Conservation (phyloP, 2,888 invertebrate species). For the Himalopsyche kuldschensis region DNA sequence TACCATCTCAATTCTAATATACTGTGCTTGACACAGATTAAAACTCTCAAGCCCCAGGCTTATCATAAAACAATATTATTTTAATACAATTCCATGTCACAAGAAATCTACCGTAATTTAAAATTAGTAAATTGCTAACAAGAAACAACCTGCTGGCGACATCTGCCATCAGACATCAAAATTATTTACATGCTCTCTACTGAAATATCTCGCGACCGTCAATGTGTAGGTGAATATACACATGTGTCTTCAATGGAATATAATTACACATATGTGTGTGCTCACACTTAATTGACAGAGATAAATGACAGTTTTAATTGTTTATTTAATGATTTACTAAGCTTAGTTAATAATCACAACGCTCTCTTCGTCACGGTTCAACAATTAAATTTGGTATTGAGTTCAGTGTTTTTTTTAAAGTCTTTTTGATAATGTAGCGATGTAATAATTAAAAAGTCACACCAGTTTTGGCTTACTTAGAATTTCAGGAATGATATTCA, state of each 20-base stretch:
- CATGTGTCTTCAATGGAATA: background rate
- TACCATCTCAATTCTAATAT: too few species aligned
- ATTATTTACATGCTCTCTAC: background rate
- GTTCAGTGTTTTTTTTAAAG: background rate
- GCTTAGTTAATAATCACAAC: background rate
- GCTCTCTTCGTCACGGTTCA: background rate
- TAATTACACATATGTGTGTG: background rate
- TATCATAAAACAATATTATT: too few species aligned
- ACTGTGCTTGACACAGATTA: too few species aligned
- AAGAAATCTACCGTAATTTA: too few species aligned
- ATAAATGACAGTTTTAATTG: background rate
- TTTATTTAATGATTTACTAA: background rate
- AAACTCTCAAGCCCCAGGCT: too few species aligned
- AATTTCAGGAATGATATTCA: too few species aligned
- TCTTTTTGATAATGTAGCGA: too few species aligned
- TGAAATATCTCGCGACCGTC: background rate
- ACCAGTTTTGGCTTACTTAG: too few species aligned
- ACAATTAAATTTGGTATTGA: background rate
- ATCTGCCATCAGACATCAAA: background rate
- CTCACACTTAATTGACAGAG: background rate
- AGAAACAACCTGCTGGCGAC: background rate
- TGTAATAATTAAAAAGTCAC: too few species aligned
- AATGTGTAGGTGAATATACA: background rate
- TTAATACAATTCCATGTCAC: too few species aligned
- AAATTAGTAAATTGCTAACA: background rate